phyloP scores from a whole-genome alignment of 2,888 invertebrate genomes.

The Thereva nobilitata region DNA sequence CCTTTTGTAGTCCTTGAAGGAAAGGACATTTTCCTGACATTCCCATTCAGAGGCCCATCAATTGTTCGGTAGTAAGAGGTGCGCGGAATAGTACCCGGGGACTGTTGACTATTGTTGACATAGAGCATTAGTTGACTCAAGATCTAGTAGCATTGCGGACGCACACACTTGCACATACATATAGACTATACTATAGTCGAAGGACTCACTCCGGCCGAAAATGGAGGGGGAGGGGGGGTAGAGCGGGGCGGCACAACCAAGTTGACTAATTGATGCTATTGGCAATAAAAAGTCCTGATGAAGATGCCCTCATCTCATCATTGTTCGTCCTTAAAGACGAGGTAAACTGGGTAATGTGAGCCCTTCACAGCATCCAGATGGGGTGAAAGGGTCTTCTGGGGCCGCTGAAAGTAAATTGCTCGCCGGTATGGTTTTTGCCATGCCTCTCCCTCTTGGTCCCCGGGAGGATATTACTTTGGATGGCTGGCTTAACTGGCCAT shows the following conservation, averaged over 20 bases:
- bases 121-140: neutral
- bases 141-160: too few relatives aligned
- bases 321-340: constrained; percentile 4
- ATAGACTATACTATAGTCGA: too few relatives aligned
- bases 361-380: constrained; percentile 14
- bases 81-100: neutral
- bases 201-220: neutral
- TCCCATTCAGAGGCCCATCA: constrained; percentile 12
- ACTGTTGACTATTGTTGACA: constrained; percentile 3
- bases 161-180: too few relatives aligned
- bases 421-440: constrained; percentile 1
- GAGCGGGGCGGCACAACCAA: neutral
- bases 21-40: constrained; percentile 24
- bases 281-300: constrained; percentile 32
- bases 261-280: constrained; percentile 33
- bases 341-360: constrained; percentile 12
- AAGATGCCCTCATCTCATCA: constrained; percentile 21
- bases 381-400: constrained; percentile 38
- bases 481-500: neutral
- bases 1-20: constrained; percentile 3
- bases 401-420: constrained; percentile 39
- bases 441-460: neutral
- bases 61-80: neutral
- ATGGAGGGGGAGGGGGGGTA: neutral
- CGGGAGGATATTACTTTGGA: constrained; percentile 8